Evolutionary conservation across 2,113 vertebrate species (phyloP).

Genomic region (Heptranchias perlo): DNA sequence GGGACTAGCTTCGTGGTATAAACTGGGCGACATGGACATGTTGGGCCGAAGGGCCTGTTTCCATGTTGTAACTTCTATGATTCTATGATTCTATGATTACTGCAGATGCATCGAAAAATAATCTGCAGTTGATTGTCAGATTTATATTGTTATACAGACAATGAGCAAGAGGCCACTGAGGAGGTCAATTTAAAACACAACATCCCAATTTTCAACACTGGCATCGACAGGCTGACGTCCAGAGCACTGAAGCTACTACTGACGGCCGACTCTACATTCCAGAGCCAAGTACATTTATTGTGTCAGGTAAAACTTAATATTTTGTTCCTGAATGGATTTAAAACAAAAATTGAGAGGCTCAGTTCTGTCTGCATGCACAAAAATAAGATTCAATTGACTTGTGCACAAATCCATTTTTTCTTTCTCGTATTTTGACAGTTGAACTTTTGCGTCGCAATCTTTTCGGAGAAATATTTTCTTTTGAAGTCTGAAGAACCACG

Average conservation of each 20-base stretch:
- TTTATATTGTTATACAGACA: too few relatives aligned
- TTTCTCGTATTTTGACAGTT: not conserved
- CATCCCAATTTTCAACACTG: not conserved
- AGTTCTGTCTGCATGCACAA: not conserved
- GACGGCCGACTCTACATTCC: not conserved
- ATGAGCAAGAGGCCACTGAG: too few relatives aligned
- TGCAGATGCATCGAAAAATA: too few relatives aligned
- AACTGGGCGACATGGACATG: too few relatives aligned
- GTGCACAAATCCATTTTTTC: too few relatives aligned
- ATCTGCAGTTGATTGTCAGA: too few relatives aligned
- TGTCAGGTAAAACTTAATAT: not conserved
- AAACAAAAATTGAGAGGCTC: not conserved
- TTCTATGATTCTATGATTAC: too few relatives aligned
- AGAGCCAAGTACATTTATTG: not conserved
- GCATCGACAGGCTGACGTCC: not conserved
- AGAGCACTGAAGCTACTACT: not conserved
- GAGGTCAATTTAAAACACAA: too few relatives aligned
- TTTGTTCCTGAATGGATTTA: not conserved
- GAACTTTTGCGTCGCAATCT: not conserved
- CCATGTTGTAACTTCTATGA: too few relatives aligned
- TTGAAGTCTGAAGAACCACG: not conserved
- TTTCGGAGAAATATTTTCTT: not conserved
- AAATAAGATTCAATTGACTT: not conserved
- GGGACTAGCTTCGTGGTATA: too few relatives aligned
- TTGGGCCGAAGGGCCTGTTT: too few relatives aligned